Conservation (phyloP, 1,140 invertebrate species). For the Drosophila pandora region DNA sequence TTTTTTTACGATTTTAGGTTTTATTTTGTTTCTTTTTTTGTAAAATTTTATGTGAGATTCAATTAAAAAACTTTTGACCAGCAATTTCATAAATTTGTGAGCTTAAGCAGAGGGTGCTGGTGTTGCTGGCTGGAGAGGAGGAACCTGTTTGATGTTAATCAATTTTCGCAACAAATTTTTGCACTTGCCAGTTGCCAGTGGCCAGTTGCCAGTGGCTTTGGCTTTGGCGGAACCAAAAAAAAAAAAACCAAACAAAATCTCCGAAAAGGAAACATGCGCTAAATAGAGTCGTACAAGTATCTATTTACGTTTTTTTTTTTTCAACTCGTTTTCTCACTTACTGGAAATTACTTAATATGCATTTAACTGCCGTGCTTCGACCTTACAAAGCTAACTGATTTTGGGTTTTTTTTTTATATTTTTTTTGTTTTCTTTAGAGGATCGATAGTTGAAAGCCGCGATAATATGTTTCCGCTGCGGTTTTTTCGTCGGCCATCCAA, state of each 20-base stretch:
- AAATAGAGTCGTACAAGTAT: slow-evolving; percentile 33
- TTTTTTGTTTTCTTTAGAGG: slow-evolving; percentile 6
- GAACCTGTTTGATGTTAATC: slow-evolving; percentile 80
- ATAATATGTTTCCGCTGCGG: slow-evolving; percentile 51
- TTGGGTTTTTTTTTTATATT: not conserved
- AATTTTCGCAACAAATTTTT: slow-evolving; percentile 81
- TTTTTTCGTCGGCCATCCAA: slow-evolving; percentile 30
- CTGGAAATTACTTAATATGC: slow-evolving; percentile 74
- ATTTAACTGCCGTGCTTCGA: slow-evolving; percentile 69
- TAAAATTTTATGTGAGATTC: slow-evolving; percentile 58
- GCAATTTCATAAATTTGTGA: slow-evolving; percentile 62
- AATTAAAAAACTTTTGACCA: slow-evolving; percentile 71
- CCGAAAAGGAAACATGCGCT: slow-evolving; percentile 46
- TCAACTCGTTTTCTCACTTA: slow-evolving; percentile 35
- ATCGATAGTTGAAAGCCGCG: slow-evolving; percentile 37
- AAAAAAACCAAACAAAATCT: slow-evolving; percentile 32
- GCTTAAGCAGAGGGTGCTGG: slow-evolving; percentile 4
- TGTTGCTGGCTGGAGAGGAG: not conserved
- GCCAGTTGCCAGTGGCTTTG: slow-evolving; percentile 45
- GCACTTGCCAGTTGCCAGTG: slow-evolving; percentile 73
- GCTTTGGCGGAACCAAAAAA: slow-evolving; percentile 22
- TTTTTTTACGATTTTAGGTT: slow-evolving; percentile 16
- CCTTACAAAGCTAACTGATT: slow-evolving; percentile 53
- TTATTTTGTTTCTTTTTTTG: slow-evolving; percentile 16
- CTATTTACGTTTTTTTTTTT: slow-evolving; percentile 45